Conservation (phyloP, 2,113 vertebrate species). For the Notarius quadriscutis region DNA sequence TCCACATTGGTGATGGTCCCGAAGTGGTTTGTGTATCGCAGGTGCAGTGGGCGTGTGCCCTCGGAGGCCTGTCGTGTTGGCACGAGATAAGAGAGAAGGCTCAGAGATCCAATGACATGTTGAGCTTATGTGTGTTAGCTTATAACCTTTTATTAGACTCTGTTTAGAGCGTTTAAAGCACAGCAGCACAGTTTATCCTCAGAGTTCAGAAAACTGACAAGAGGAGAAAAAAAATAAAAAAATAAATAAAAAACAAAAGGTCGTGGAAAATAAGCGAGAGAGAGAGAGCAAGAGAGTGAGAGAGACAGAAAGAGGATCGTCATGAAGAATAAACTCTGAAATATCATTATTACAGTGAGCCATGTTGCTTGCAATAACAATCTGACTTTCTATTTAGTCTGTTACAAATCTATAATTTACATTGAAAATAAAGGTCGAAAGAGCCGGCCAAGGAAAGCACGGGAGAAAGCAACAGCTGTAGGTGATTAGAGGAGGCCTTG, state of each 20-base stretch:
- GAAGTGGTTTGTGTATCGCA: constrained; percentile 46
- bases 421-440: constrained; percentile 87
- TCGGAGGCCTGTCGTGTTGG: constrained; percentile 47
- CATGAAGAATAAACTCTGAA: constrained; percentile 75
- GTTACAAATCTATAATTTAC: constrained; percentile 86
- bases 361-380: constrained; percentile 84
- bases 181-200: constrained; percentile 23
- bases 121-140: constrained; percentile 47
- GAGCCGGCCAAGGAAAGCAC: constrained; percentile 84
- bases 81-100: constrained; percentile 46
- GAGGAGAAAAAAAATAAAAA: constrained; percentile 23
- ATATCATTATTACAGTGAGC: constrained; percentile 78
- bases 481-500: constrained; percentile 87
- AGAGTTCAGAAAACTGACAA: constrained; percentile 49
- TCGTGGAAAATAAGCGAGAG: neutral
- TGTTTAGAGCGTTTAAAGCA: constrained; percentile 51
- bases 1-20: constrained; percentile 45
- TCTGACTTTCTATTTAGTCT: constrained; percentile 86
- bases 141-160: constrained; percentile 50
- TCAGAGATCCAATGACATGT: constrained; percentile 46
- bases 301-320: constrained; percentile 72
- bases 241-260: constrained; percentile 25
- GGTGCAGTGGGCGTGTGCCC: constrained; percentile 29
- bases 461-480: constrained; percentile 85
- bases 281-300: neutral